Evolutionary conservation across 2,797 vertebrate species (phyloP).

Genomic region (Eulemur mongoz): DNA sequence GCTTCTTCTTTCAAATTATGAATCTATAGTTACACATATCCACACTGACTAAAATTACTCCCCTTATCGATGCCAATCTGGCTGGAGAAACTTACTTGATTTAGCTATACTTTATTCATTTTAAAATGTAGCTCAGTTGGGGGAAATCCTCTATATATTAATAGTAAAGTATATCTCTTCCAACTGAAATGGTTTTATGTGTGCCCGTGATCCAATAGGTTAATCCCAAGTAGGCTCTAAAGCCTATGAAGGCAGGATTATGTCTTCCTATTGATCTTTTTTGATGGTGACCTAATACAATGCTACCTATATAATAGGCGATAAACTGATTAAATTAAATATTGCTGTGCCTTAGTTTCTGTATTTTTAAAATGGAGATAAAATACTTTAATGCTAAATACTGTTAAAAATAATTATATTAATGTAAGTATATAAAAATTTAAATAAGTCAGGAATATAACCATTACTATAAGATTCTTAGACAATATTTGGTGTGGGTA

Average conservation of each 20-base stretch:
- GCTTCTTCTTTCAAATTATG: background rate
- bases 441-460: slow-evolving; percentile 4
- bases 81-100: slow-evolving; percentile 25
- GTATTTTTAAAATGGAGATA: slow-evolving; percentile 18
- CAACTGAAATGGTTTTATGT: background rate
- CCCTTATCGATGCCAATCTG: background rate
- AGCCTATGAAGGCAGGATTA: background rate
- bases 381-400: slow-evolving; percentile 34
- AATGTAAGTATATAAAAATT: slow-evolving; percentile 39
- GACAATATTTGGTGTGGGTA: background rate
- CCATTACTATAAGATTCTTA: slow-evolving; percentile 18
- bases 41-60: background rate
- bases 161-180: background rate
- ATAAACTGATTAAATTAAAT: slow-evolving; percentile 28
- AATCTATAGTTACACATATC: slow-evolving; percentile 27
- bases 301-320: background rate
- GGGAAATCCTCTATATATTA: background rate
- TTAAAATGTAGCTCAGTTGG: background rate
- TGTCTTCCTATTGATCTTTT: slow-evolving; percentile 25
- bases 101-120: slow-evolving; percentile 8
- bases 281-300: background rate
- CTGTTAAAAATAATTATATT: slow-evolving; percentile 31
- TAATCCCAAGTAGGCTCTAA: slow-evolving; percentile 11
- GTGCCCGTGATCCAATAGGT: background rate
- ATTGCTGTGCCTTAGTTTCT: background rate